phyloP scores from a whole-genome alignment of 2,888 invertebrate genomes.

The Allygus modestus region DNA sequence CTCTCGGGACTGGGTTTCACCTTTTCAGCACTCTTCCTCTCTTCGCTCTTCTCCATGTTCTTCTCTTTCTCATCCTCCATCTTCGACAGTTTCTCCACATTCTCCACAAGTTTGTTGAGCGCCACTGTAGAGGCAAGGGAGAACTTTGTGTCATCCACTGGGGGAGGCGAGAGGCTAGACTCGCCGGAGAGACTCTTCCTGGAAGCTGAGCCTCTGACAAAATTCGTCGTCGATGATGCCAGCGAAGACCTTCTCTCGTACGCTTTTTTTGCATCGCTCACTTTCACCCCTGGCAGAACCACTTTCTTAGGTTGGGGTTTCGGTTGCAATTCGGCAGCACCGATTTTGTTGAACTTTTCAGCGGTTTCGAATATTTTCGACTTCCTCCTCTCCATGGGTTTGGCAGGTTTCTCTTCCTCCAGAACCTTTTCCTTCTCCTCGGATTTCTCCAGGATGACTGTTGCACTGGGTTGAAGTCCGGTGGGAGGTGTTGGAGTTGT shows the following conservation, averaged over 20 bases:
- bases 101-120: constrained; percentile 73
- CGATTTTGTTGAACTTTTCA: constrained; percentile 81
- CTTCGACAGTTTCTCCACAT: constrained; percentile 70
- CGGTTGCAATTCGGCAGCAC: constrained; percentile 67
- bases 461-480: constrained; percentile 37
- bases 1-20: constrained; percentile 60
- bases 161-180: constrained; percentile 58
- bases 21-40: constrained; percentile 59
- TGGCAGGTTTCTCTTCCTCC: constrained; percentile 67
- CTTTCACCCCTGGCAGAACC: constrained; percentile 88
- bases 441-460: constrained; percentile 56
- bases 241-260: constrained; percentile 86
- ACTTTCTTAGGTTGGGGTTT: constrained; percentile 86
- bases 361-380: constrained; percentile 84
- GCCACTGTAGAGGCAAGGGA: constrained; percentile 70
- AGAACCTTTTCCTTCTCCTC: constrained; percentile 67
- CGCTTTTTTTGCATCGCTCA: constrained; percentile 91
- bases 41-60: constrained; percentile 70
- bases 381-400: constrained; percentile 79
- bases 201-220: constrained; percentile 69
- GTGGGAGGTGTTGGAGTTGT: constrained; percentile 7
- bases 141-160: constrained; percentile 66
- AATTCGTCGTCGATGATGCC: constrained; percentile 72
- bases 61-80: constrained; percentile 69
- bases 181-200: constrained; percentile 61